Evolutionary conservation across 2,113 vertebrate species (phyloP), one percentile per base, ranked within the genome.

Genomic region (Mus pahari): DNA sequence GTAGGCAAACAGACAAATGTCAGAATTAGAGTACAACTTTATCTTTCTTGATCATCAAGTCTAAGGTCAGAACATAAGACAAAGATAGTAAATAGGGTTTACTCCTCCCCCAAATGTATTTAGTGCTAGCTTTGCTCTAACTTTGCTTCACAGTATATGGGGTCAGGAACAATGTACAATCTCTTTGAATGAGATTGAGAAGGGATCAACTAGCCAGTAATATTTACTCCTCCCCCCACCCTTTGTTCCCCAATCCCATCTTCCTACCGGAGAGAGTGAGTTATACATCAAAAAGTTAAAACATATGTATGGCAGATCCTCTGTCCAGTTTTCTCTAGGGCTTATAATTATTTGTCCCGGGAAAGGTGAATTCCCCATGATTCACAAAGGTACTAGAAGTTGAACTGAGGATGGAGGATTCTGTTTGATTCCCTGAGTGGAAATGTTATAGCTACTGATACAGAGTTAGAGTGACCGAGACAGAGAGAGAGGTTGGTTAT

Each of bases 41-140:
- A 42, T 70, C 14, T 92, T 75, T 60, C 19, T 83, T 39, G 45
- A 26, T 42, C 24, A 17, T 84, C 55, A 60, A 94, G 13, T 90
- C 50, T 53, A 66, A 95, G 58, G 58, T 92, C 66, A 95, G 53
- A 92, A 45, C 64, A 62, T 95, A 90, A 83, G 73, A 33, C 71
- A n/a, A 89, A 70, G 75, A 82, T 39, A 92, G 28, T 28, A 28
- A 91, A 19, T 73, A 79, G 39, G 83, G 83, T 91, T 81, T 93
- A n/a, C 82, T 28, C 48, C 17, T 4, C 16, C 45, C 42, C n/a
- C 55, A 93, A 87, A 50, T 71, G 16, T 33, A 26, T 89, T 90
- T 45, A 55, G 28, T 92, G 36, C 88, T 55, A 87, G 26, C 95
- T 90, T 96, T 75, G 42, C 14, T 62, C 22, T 95, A 53, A 84